Evolutionary conservation across 1,140 invertebrate genomes (phyloP).

Genomic region (Neomicropteryx cornuta): DNA sequence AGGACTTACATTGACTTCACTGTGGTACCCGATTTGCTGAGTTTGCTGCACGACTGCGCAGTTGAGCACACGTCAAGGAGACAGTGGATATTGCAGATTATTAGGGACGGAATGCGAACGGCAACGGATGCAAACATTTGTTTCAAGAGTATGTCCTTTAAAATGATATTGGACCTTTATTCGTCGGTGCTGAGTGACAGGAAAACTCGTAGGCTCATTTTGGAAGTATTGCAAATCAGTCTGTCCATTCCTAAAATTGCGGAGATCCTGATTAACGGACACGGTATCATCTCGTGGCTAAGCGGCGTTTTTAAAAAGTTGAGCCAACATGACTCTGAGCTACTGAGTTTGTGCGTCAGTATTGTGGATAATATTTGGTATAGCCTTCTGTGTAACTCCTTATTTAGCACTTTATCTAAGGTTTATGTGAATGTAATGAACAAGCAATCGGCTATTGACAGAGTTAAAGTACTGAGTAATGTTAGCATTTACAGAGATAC

Average conservation of each 20-base stretch:
- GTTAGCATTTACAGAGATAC: no score
- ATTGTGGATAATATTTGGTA: constrained; percentile 22
- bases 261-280: constrained; percentile 46
- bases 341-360: constrained; percentile 16
- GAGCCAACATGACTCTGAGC: constrained; percentile 19
- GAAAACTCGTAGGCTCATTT: constrained; percentile 46
- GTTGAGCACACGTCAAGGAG: constrained; percentile 47
- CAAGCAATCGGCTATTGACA: no score
- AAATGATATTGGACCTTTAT: constrained; percentile 44
- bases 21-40: constrained; percentile 67
- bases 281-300: constrained; percentile 53
- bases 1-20: constrained; percentile 55
- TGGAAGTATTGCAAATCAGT: constrained; percentile 45
- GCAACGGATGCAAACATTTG: constrained; percentile 39
- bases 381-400: constrained; percentile 20
- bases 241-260: constrained; percentile 46
- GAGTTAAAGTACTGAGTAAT: no score
- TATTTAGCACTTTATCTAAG: constrained; percentile 21
- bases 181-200: constrained; percentile 33
- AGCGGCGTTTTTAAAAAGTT: constrained; percentile 22
- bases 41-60: constrained; percentile 57
- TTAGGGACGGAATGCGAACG: constrained; percentile 48
- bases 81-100: constrained; percentile 55
- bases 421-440: no score
- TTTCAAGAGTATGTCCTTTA: constrained; percentile 39